phyloP scores from a whole-genome alignment of 2,888 invertebrate genomes.

The Clivina fossor region DNA sequence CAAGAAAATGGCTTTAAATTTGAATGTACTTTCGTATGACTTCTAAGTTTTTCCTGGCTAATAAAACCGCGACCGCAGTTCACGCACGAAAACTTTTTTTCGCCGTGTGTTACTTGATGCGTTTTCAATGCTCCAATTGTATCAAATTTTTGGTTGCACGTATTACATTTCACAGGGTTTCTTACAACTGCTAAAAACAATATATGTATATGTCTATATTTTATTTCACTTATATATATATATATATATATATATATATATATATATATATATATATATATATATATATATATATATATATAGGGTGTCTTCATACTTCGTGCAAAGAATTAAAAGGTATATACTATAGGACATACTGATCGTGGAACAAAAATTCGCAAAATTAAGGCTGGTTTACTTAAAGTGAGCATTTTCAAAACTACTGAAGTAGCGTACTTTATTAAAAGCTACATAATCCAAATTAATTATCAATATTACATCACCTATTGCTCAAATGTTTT shows the following conservation, averaged over 20 bases:
- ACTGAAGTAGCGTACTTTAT: no score
- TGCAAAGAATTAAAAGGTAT: no score
- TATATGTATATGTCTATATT: neutral
- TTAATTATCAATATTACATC: no score
- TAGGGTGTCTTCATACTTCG: no score
- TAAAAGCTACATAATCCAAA: no score
- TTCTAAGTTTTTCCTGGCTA: conserved; percentile 26
- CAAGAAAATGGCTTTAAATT: conserved; percentile 35
- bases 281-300: neutral
- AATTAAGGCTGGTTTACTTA: no score
- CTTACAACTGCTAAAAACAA: neutral
- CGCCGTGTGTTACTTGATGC: conserved; percentile 39
- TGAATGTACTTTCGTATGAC: conserved; percentile 35
- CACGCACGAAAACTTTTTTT: conserved; percentile 42
- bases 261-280: neutral
- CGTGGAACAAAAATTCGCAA: no score
- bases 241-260: neutral
- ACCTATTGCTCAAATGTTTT: no score
- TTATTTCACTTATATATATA: neutral
- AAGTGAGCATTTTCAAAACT: no score
- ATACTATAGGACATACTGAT: no score
- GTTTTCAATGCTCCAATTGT: conserved; percentile 38
- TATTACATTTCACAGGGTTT: neutral
- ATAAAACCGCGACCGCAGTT: conserved; percentile 40
- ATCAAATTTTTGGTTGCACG: neutral